These are phyloP conservation scores for Callorhinus ursinus DNA, from an alignment of 2,113 vertebrate genomes.

Conservation along the genomic window DNA sequence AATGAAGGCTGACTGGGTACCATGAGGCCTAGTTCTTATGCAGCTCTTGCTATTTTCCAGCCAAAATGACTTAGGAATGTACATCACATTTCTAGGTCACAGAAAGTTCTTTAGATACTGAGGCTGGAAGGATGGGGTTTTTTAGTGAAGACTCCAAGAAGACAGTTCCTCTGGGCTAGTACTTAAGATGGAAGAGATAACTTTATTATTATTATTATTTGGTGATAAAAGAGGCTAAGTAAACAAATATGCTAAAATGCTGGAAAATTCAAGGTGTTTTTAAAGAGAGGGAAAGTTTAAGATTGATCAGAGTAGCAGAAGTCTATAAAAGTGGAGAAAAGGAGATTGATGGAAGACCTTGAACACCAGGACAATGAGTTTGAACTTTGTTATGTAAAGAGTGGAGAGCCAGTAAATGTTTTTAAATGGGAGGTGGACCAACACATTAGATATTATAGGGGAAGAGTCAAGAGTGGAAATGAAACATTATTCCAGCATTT, in stretches of 20 bases:
- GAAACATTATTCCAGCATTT: background rate
- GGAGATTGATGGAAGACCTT: background rate
- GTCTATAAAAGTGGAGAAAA: background rate
- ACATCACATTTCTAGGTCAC: background rate
- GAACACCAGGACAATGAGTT: background rate
- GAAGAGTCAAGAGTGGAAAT: background rate
- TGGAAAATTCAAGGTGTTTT: background rate
- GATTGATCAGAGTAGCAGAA: background rate
- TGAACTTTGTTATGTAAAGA: background rate
- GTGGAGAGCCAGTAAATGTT: background rate
- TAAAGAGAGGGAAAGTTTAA: background rate
- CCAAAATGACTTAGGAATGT: background rate
- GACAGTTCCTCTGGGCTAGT: background rate
- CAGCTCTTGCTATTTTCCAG: background rate
- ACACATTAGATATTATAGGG: background rate
- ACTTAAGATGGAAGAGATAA: background rate
- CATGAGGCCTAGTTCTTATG: accelerated
- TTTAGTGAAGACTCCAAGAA: background rate
- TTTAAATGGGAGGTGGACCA: background rate
- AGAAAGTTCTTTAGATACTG: background rate
- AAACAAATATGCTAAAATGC: background rate
- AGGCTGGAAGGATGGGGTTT: background rate
- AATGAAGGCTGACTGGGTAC: background rate
- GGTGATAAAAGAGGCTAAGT: background rate
- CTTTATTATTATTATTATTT: background rate